Evolutionary conservation across 1,140 invertebrate species (phyloP).

Genomic region (Phymastichus coffea): DNA sequence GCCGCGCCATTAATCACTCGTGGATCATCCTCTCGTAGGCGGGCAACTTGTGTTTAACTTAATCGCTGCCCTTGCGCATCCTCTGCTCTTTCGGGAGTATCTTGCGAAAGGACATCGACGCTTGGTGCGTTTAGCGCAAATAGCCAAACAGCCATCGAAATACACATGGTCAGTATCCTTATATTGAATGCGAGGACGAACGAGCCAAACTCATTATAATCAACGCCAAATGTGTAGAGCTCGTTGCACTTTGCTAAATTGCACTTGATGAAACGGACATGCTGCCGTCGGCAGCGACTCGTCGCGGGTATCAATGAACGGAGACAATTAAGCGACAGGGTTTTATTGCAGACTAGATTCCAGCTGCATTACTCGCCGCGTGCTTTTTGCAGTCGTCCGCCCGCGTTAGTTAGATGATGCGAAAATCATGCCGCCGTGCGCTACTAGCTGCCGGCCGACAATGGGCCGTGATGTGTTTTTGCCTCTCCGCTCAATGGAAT

Average conservation of each 20-base stretch:
- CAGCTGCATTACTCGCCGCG: conserved; percentile 13
- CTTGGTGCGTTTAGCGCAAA: too few species aligned
- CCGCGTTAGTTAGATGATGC: not conserved
- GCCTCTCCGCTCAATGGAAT: too few species aligned
- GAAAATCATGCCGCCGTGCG: not conserved
- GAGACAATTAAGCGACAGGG: conserved; percentile 22
- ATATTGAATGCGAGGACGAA: too few species aligned
- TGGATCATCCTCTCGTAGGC: too few species aligned
- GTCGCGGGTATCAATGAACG: conserved; percentile 28
- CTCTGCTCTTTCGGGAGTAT: not conserved
- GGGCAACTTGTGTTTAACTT: conserved; percentile 6
- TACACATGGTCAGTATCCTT: too few species aligned
- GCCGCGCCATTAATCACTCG: conserved; percentile 10
- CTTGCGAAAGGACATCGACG: not conserved
- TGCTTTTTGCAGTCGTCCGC: not conserved
- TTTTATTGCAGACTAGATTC: conserved; percentile 25
- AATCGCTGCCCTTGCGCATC: not conserved
- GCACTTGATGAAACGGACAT: conserved; percentile 20
- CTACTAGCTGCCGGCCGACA: too few species aligned
- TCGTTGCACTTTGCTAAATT: conserved; percentile 15
- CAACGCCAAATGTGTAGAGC: too few species aligned
- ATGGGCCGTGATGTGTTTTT: too few species aligned
- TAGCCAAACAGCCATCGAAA: too few species aligned
- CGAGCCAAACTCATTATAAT: too few species aligned
- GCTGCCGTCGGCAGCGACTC: not conserved